Percentiles rank a stretch among this genome's conserved stretches.
Evolutionary conservation across 2,797 vertebrate genomes (phyloP).

Genomic region (Parauchenoglanis punctatus): DNA sequence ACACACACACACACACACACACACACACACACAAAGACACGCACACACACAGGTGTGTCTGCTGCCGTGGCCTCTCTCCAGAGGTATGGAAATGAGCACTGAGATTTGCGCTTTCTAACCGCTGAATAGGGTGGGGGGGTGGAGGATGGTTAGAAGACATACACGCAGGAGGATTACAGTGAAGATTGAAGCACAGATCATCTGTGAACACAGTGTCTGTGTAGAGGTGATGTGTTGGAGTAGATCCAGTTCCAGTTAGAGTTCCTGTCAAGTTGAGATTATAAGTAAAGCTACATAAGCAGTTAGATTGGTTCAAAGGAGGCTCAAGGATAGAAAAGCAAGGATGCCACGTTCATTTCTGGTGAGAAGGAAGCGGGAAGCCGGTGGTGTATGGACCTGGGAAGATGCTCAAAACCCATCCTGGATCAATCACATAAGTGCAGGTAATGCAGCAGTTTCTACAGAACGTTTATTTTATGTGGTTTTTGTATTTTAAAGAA

Average conservation of each 20-base stretch:
- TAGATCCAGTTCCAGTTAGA: neutral
- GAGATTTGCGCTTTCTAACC: conserved; percentile 70
- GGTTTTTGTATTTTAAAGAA: neutral
- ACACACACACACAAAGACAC: conserved; percentile 60
- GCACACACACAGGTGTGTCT: conserved; percentile 72
- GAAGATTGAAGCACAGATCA: conserved; percentile 7
- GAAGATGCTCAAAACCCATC: conserved; percentile 64
- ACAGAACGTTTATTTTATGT: neutral
- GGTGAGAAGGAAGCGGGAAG: conserved; percentile 75
- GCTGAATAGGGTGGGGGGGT: conserved; percentile 24
- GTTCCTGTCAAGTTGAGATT: conserved; percentile 3
- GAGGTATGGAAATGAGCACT: conserved; percentile 72
- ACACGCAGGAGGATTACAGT: conserved; percentile 21
- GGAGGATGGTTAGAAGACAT: conserved; percentile 27
- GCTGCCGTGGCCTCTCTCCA: conserved; percentile 54
- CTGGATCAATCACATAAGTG: conserved; percentile 54
- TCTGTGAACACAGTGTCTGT: conserved; percentile 29
- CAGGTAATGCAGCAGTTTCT: conserved; percentile 61
- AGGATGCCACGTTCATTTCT: conserved; percentile 79
- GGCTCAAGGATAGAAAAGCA: neutral
- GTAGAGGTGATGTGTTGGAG: neutral
- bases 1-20: conserved; percentile 63
- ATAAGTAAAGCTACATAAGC: neutral
- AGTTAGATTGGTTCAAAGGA: neutral
- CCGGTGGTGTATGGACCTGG: conserved; percentile 69